Base-by-base conservation (phyloP, 1,140 invertebrate genomes). In the Sinonovacula constricta region DNA sequence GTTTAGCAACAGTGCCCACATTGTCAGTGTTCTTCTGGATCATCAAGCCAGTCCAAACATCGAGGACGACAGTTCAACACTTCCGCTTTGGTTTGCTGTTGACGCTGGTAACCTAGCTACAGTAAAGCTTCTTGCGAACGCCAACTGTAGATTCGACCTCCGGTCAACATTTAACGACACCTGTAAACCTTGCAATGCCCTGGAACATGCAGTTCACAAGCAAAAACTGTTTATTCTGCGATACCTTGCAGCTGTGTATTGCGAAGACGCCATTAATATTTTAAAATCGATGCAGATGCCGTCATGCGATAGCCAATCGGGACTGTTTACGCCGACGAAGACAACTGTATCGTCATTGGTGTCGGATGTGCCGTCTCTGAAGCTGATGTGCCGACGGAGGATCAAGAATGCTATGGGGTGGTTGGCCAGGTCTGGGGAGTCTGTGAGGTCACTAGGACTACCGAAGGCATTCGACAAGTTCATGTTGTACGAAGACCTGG, bases 51-150 rank as follows among this genome's bases (percentile, higher is more conserved):
- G 86, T 78, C 83, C 86, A 18, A 81, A 88, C 66, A 71, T 87
- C 5, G 79, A 82, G 59, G 88, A 89, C 75, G 84, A 85, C 65
- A 81, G 80, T 12, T 83, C 84, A 3, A 87, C 87, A 12, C 79
- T 87, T 7, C 88, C 88, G 1, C 74, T 89, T 4, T 88, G 87
- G 86, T 86, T 87, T 77, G 87, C 86, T 26, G 82, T 89, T 1
- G 85, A 88, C 71, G 80, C 79, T 24, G 60, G 66, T 22, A 82
- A 86, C 56, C 62, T 80, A 22, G 83, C 87, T 22, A 83, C 77
- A 7, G 79, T 88, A 3, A 86, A 83, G 57, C 70, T 88, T 1
- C 66, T 89, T 12, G 67, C 86, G 15, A 81, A 81, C 24, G 81
- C 83, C n/a, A 83, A 84, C 53, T 83, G 84, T 70, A 76, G 81